Percentiles rank a stretch among this genome's conserved stretches.
phyloP scores from a whole-genome alignment of 1,140 invertebrate species.

The Zeugodacus cucurbitae region DNA sequence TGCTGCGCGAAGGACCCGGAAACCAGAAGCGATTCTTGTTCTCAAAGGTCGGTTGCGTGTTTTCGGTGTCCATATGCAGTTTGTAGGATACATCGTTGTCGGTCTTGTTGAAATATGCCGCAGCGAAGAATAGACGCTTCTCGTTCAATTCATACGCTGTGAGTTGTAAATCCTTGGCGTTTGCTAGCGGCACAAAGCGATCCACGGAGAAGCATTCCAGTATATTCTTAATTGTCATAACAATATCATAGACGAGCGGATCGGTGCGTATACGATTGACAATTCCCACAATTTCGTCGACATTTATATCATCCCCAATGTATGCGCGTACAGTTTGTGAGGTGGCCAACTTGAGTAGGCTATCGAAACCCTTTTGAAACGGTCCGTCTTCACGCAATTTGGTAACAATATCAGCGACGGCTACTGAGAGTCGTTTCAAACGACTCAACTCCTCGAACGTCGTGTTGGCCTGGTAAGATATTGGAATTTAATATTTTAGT shows the following conservation, averaged over 20 bases:
- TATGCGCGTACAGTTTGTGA: slow-evolving; percentile 59
- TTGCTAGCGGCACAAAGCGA: slow-evolving; percentile 68
- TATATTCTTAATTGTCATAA: slow-evolving; percentile 67
- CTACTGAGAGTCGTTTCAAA: slow-evolving; percentile 56
- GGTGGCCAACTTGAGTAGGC: slow-evolving; percentile 57
- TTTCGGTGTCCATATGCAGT: slow-evolving; percentile 77
- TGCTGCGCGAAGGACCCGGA: slow-evolving; percentile 73
- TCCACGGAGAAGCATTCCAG: slow-evolving; percentile 72
- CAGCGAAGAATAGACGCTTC: slow-evolving; percentile 58
- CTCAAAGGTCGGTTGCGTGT: slow-evolving; percentile 72
- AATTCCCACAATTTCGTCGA: slow-evolving; percentile 54
- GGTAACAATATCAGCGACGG: slow-evolving; percentile 49
- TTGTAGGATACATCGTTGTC: slow-evolving; percentile 68
- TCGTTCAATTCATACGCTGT: slow-evolving; percentile 69
- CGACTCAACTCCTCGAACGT: slow-evolving; percentile 71
- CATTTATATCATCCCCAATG: slow-evolving; percentile 57
- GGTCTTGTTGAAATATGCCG: slow-evolving; percentile 58
- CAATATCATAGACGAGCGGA: slow-evolving; percentile 53
- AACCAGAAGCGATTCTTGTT: slow-evolving; percentile 74
- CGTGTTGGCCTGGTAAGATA: slow-evolving; percentile 67
- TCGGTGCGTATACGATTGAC: slow-evolving; percentile 56
- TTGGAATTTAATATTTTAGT: background rate
- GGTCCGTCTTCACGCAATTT: slow-evolving; percentile 55
- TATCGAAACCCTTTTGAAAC: slow-evolving; percentile 58
- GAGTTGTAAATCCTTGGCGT: slow-evolving; percentile 68